Conservation (phyloP, 2,888 invertebrate genomes). For the Spodoptera exigua region DNA sequence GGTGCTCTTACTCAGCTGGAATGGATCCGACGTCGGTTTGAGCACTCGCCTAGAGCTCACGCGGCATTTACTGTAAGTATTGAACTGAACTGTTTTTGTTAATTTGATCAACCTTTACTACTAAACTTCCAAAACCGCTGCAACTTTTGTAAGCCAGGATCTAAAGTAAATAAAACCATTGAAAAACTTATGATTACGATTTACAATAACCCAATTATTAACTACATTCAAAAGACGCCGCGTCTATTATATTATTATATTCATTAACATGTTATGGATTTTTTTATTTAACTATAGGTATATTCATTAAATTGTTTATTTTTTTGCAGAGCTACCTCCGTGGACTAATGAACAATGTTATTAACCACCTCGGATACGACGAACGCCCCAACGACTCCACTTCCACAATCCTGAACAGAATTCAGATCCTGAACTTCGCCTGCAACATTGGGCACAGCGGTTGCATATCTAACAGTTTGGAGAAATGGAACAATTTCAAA, state of each 20-base stretch:
- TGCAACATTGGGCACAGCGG: conserved; percentile 90
- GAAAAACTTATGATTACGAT: no score
- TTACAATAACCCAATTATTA: no score
- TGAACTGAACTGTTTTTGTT: not conserved
- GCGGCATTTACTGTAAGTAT: conserved; percentile 74
- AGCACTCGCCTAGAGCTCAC: conserved; percentile 74
- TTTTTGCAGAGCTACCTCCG: conserved; percentile 81
- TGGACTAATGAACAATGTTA: conserved; percentile 80
- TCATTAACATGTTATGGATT: no score
- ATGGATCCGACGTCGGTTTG: conserved; percentile 82
- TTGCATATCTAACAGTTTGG: conserved; percentile 86
- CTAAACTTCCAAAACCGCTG: no score
- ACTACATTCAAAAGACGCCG: no score
- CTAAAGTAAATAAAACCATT: no score
- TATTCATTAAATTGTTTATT: not conserved
- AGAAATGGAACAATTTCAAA: conserved; percentile 73
- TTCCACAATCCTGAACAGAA: conserved; percentile 89
- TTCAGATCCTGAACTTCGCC: conserved; percentile 90
- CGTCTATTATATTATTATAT: no score
- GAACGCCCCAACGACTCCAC: conserved; percentile 81
- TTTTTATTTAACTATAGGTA: no score
- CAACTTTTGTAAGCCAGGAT: no score
- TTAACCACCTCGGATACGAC: conserved; percentile 86
- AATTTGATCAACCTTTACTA: no score
- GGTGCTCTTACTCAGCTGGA: conserved; percentile 89